Evolutionary conservation across 1,140 invertebrate genomes (phyloP).

Genomic region (Drosophila kikkawai): DNA sequence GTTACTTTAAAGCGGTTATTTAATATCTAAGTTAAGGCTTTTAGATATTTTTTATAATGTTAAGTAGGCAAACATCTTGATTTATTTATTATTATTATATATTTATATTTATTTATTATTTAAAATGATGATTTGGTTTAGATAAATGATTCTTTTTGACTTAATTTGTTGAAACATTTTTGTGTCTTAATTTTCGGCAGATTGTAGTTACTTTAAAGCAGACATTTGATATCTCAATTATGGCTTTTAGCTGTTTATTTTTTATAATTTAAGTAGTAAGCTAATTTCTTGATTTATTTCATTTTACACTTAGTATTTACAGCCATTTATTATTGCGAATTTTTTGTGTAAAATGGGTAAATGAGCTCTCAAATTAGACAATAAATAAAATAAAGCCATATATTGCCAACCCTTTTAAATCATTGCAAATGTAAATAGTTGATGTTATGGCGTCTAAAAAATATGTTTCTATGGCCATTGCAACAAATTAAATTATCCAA

Average conservation of each 20-base stretch:
- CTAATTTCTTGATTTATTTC: background rate
- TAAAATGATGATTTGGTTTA: too few species aligned
- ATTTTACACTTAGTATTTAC: too few species aligned
- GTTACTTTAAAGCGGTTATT: too few species aligned
- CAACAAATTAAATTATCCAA: slow-evolving; percentile 12
- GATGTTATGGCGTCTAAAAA: slow-evolving; percentile 13
- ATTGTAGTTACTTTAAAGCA: too few species aligned
- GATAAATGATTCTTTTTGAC: too few species aligned
- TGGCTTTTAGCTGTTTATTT: background rate
- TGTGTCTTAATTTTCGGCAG: too few species aligned
- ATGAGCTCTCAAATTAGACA: slow-evolving; percentile 11
- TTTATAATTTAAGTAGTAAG: background rate
- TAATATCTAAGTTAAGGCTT: too few species aligned
- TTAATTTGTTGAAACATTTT: too few species aligned
- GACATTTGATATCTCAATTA: background rate
- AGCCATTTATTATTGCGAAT: background rate
- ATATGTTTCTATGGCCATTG: slow-evolving; percentile 10
- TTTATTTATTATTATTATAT: too few species aligned
- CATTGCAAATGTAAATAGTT: slow-evolving; percentile 7
- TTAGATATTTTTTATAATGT: too few species aligned
- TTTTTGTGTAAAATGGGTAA: background rate
- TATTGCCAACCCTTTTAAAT: slow-evolving; percentile 7
- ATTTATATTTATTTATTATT: too few species aligned
- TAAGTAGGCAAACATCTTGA: too few species aligned
- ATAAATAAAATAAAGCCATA: background rate